Base-by-base conservation (phyloP, 2,888 invertebrate species). In the Euzophera pinguis region DNA sequence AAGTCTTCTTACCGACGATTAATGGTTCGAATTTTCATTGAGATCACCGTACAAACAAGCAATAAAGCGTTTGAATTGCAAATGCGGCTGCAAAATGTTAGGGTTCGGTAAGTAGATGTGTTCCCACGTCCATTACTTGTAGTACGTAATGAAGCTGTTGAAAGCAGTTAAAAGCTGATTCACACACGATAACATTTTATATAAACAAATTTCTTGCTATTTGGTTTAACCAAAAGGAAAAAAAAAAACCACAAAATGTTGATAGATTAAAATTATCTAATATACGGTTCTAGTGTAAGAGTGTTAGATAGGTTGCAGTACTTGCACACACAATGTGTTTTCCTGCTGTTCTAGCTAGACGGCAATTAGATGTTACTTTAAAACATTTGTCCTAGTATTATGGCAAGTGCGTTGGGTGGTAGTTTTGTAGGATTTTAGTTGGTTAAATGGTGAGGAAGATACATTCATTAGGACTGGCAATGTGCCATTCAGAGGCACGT, bases 391-490 rank as follows among this genome's bases (percentile, higher is more conserved):
- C 22, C 2, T 22, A 22, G 22, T 22, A 3, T 5, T 22, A 22
- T 5, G 22, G 5, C 5, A 5, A 22, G 3, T 3, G 22, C 32
- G 10, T 6, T 32, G 1, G 32, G 32, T 9, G 10, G 32, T 9
- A 9, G 7, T 32, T 9, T 32, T 32, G 7, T 32, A 32, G 10
- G 10, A 10, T 9, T 8, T 50, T 35, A 6, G 6, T 41, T 12
- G 4, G 50, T 42, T 51, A 43, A 43, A 37, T 67, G 73, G 61
- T 67, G 73, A 76, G 75, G 73, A 75, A 73, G 71, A 75, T 72
- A 68, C 68, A 71, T 73, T 76, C 71, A 78, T 80, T 78, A 75
- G 59, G 64, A 71, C 73, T 87, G 87, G 87, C 86, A 75, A 64
- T 59, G 65, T 80, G 86, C 85, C 87, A 86, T 78, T 74, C 65